A percentile compares a stretch with the other conserved stretches of the same genome.
These are phyloP conservation scores for Crenuchus spilurus DNA, from an alignment of 2,797 vertebrate species.

Conservation along the genomic window DNA sequence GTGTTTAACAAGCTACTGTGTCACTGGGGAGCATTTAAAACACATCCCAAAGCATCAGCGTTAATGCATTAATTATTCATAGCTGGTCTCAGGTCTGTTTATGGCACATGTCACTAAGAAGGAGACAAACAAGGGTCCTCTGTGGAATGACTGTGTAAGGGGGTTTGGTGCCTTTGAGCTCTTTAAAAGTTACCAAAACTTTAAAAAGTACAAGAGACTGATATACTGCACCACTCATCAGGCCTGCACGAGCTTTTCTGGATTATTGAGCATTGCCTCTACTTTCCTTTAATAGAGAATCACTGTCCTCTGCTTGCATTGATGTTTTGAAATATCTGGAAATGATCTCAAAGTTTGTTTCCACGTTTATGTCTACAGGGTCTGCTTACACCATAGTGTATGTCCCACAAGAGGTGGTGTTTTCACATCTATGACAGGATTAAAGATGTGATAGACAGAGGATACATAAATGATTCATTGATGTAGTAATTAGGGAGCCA, in stretches of 20 bases:
- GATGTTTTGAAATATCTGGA: background rate
- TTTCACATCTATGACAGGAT: constrained; percentile 31
- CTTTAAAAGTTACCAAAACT: background rate
- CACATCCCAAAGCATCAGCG: constrained; percentile 6
- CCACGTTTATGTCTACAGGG: background rate
- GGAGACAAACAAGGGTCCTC: constrained; percentile 32
- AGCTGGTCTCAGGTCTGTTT: background rate
- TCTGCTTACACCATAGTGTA: background rate
- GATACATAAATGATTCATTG: constrained; percentile 42
- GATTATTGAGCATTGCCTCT: background rate
- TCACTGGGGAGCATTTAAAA: constrained; percentile 16
- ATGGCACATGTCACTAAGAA: constrained; percentile 18
- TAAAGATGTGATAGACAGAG: constrained; percentile 38
- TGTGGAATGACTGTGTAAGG: background rate
- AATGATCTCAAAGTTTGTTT: background rate
- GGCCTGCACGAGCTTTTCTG: background rate
- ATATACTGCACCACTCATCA: background rate
- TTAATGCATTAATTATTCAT: constrained; percentile 51
- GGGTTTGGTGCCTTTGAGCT: background rate
- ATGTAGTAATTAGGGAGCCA: constrained; percentile 42
- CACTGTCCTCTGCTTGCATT: background rate
- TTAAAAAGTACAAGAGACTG: background rate
- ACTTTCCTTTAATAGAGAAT: background rate
- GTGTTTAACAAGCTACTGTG: constrained; percentile 9
- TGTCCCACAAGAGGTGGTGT: constrained; percentile 26